Base-by-base conservation (phyloP, 2,888 invertebrate genomes). In the Micropterix aruncella region DNA sequence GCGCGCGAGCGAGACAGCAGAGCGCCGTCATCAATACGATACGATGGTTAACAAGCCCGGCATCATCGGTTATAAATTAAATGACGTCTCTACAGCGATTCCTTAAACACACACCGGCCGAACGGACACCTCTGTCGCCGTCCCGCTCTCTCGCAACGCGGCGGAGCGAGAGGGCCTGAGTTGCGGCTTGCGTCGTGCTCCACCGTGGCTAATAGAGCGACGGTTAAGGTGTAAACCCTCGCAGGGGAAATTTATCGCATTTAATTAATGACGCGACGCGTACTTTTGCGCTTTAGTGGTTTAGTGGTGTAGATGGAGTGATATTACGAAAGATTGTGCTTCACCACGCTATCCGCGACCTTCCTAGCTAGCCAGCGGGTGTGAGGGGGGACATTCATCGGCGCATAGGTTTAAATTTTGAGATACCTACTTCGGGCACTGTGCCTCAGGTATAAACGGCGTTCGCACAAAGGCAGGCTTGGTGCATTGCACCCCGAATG, bases 11-110 rank as follows among this genome's bases (percentile, higher is more conserved):
- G 27, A 27, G 27, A 27, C 27, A 12, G 27, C 27, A 12, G 12
- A 7, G 12, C 12, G 12, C 27, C 27, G 12, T 27, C 27, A 12
- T 27, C 27, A 27, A 27, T 27, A 27, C 27, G 12, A n/a, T n/a
- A n/a, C n/a, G 27, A 12, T 12, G 5, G 7, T 27, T 27, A 27
- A 27, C 27, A 27, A 27, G 27, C 27, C 7, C 27, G 12, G 27
- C 27, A 66, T 66, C 65, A 65, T 62, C 65, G 58, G 62, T 61
- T 57, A 68, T 69, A 69, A 69, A 69, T 68, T 68, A 68, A 65
- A 61, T 57, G 58, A 61, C 62, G 60, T 66, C 38, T 16, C 38
- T 15, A 27, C 36, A 27, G n/a, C 36, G 7, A 27, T 27, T 27
- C 16, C 38, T 38, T 38, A 38, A 38, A 38, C 38, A 38, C 38